Percentiles rank a stretch among this genome's conserved stretches.
Evolutionary conservation across 2,888 invertebrate species (phyloP).

Genomic region (Ochropleura plecta): DNA sequence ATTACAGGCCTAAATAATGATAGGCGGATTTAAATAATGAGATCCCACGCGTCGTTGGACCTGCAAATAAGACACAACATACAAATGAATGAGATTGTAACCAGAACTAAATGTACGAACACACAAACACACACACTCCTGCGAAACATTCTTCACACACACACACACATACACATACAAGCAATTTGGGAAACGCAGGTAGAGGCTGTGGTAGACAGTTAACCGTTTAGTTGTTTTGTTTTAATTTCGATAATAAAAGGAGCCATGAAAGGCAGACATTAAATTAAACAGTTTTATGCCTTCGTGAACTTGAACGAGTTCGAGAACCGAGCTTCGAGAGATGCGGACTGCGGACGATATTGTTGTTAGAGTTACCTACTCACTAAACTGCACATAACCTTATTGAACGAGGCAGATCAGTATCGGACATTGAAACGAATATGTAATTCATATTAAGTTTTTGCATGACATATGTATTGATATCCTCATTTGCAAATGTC

Average conservation of each 20-base stretch:
- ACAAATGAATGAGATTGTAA: slow-evolving; percentile 39
- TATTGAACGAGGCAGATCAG: not conserved
- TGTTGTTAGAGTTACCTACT: not conserved
- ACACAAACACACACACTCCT: slow-evolving; percentile 18
- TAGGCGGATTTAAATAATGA: slow-evolving; percentile 4
- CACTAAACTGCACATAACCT: not conserved
- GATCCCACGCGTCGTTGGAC: slow-evolving; percentile 6
- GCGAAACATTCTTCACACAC: slow-evolving; percentile 10
- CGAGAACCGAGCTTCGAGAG: not conserved
- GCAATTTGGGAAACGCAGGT: slow-evolving; percentile 52
- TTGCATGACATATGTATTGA: too few relatives aligned
- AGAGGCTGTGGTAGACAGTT: slow-evolving; percentile 39
- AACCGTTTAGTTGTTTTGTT: slow-evolving; percentile 46
- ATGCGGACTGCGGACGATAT: not conserved
- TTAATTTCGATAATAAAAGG: slow-evolving; percentile 46
- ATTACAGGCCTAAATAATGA: not conserved
- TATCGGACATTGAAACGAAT: not conserved
- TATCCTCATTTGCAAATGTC: too few relatives aligned
- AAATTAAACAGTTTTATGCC: slow-evolving; percentile 50
- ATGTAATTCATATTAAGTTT: too few relatives aligned
- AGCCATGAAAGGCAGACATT: slow-evolving; percentile 33
- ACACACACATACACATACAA: slow-evolving; percentile 22
- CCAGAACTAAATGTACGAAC: slow-evolving; percentile 22
- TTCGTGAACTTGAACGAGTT: slow-evolving; percentile 11
- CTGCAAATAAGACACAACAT: slow-evolving; percentile 7